Conservation (phyloP, 2,888 invertebrate species). For the Chloroclystis v-ata region DNA sequence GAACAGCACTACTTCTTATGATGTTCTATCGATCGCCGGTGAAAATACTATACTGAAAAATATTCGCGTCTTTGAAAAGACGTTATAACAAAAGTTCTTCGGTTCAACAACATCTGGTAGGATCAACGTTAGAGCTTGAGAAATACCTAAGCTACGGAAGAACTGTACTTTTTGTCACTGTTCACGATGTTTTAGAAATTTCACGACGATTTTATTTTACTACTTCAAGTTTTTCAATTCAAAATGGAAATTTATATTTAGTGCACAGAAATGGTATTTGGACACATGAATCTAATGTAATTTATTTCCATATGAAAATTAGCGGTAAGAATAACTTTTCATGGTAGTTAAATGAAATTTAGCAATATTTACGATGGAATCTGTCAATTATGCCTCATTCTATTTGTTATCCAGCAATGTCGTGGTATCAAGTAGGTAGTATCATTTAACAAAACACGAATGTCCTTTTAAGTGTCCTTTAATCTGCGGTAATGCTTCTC, state of each 20-base stretch:
- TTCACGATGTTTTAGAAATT: conserved; percentile 15
- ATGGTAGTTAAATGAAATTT: no score
- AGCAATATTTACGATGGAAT: no score
- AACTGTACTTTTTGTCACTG: conserved; percentile 14
- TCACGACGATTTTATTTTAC: conserved; percentile 7
- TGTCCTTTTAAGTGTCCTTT: conserved; percentile 26
- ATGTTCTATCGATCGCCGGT: no score
- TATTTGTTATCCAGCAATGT: no score
- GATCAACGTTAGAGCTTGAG: conserved; percentile 19
- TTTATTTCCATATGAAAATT: no score
- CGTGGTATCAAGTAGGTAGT: no score
- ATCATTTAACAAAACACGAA: no score
- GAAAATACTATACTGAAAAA: conserved; percentile 9
- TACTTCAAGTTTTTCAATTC: conserved; percentile 6
- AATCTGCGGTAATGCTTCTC: conserved; percentile 42
- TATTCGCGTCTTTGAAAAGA: conserved; percentile 21
- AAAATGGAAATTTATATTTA: background rate
- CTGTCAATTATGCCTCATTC: no score
- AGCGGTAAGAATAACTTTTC: no score
- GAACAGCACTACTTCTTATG: no score
- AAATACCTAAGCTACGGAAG: conserved; percentile 20
- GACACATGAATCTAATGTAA: no score
- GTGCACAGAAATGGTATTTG: background rate
- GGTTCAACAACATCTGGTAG: conserved; percentile 20
- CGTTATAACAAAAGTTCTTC: conserved; percentile 22